A percentile compares a stretch with the other conserved stretches of the same genome.
These are phyloP conservation scores for Otolemur crassicaudatus DNA, from an alignment of 2,797 vertebrate species.

Conservation along the genomic window DNA sequence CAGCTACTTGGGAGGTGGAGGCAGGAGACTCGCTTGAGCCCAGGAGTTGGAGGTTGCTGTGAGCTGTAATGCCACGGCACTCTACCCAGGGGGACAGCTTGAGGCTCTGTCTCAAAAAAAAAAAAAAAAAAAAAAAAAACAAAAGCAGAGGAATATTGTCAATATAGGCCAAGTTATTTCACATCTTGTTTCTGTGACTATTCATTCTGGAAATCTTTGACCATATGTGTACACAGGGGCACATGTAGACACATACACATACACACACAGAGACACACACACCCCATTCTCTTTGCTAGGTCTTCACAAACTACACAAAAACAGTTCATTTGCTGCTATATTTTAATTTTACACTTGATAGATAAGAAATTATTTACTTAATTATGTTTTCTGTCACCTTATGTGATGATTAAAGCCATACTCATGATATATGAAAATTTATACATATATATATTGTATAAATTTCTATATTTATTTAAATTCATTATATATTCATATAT, in stretches of 20 bases:
- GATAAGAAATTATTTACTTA: neutral
- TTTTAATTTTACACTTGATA: neutral
- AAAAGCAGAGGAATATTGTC: neutral
- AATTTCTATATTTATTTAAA: neutral
- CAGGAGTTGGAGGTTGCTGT: too few relatives aligned
- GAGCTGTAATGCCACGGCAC: too few relatives aligned
- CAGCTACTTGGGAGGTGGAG: too few relatives aligned
- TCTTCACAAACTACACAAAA: neutral
- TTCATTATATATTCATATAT: neutral
- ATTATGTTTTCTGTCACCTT: neutral
- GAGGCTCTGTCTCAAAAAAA: too few relatives aligned
- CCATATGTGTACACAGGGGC: neutral
- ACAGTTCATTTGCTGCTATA: neutral
- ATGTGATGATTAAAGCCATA: neutral
- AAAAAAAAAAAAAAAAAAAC: too few relatives aligned
- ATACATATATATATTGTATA: neutral
- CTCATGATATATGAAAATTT: neutral
- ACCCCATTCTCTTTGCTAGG: neutral
- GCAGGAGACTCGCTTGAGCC: too few relatives aligned
- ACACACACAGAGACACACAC: too few relatives aligned
- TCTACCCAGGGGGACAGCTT: too few relatives aligned
- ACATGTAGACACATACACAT: neutral
- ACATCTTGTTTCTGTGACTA: neutral
- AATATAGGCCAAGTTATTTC: neutral
- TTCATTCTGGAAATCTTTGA: neutral